phyloP scores from a whole-genome alignment of 1,140 invertebrate genomes.

The Galendromus occidentalis region DNA sequence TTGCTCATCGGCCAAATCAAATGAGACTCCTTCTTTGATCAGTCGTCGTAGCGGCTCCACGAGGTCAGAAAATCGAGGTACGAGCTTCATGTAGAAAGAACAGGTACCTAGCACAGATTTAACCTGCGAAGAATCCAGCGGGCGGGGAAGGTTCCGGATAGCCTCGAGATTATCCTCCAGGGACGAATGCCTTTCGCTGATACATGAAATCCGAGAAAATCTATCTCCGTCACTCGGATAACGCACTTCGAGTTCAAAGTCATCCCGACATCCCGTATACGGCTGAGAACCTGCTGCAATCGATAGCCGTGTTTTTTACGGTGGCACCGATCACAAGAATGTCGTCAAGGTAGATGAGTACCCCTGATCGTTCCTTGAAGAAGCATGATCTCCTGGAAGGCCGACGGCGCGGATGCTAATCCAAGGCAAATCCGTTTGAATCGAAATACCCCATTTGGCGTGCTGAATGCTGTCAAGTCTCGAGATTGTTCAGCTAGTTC shows the following conservation, averaged over 20 bases:
- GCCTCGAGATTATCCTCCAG: background rate
- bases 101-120: background rate
- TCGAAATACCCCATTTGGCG: too few species aligned
- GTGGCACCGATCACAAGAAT: conserved; percentile 14
- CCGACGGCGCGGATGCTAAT: conserved; percentile 15
- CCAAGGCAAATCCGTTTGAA: conserved; percentile 19
- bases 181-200: background rate
- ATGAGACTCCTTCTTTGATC: background rate
- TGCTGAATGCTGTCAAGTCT: too few species aligned
- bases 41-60: background rate
- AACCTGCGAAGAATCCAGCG: background rate
- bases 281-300: conserved; percentile 12
- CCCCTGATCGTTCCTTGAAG: background rate
- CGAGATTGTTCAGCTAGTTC: too few species aligned
- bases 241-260: conserved; percentile 18
- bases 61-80: background rate
- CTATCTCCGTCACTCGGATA: background rate
- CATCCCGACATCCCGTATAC: conserved; percentile 14
- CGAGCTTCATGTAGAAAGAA: background rate
- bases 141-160: background rate
- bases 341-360: conserved; percentile 17
- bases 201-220: background rate
- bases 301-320: conserved; percentile 13
- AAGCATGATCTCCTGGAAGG: conserved; percentile 17
- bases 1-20: background rate